Evolutionary conservation across 2,888 invertebrate species (phyloP), one percentile per base, ranked within the genome.

Genomic region (Psylliodes chrysocephalus): DNA sequence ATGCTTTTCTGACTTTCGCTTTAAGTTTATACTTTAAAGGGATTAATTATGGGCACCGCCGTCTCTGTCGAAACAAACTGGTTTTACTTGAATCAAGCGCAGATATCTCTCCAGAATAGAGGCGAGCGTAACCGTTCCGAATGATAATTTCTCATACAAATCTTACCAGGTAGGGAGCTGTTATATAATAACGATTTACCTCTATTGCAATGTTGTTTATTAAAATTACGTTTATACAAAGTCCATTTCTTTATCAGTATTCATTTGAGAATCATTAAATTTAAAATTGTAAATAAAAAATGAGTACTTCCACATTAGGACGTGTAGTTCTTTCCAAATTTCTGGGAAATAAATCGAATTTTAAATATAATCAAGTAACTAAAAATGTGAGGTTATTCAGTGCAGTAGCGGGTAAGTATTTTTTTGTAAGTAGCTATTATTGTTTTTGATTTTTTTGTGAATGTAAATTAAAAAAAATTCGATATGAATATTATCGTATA

Each of bases 381-480:
- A 64, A 69, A 54, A 70, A 68, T 70, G 66, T 71, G 53, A 69
- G 71, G 64, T 64, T 71, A 59, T 66, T 67, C 51, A 71, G 71
- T 33, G 66, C 60, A 15, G 59, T 63, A 12, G 57, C 64, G 1
- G 54, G 71, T 71, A 59, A 68, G 68, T 17, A 40, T 7, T 42
- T 5, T 17, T n/a, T n/a, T n/a, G n/a, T n/a, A n/a, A n/a, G n/a
- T n/a, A n/a, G n/a, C n/a, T n/a, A n/a, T n/a, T n/a, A n/a, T n/a
- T n/a, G n/a, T n/a, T n/a, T n/a, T n/a, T n/a, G n/a, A n/a, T n/a
- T n/a, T n/a, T n/a, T n/a, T n/a, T n/a, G n/a, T n/a, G n/a, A n/a
- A n/a, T n/a, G n/a, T n/a, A n/a, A n/a, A n/a, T n/a, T n/a, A n/a
- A n/a, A n/a, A n/a, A n/a, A n/a, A n/a, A n/a, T n/a, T n/a, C n/a